These are phyloP conservation scores for Probosciger aterrimus DNA, from an alignment of 2,113 vertebrate species.

Conservation along the genomic window DNA sequence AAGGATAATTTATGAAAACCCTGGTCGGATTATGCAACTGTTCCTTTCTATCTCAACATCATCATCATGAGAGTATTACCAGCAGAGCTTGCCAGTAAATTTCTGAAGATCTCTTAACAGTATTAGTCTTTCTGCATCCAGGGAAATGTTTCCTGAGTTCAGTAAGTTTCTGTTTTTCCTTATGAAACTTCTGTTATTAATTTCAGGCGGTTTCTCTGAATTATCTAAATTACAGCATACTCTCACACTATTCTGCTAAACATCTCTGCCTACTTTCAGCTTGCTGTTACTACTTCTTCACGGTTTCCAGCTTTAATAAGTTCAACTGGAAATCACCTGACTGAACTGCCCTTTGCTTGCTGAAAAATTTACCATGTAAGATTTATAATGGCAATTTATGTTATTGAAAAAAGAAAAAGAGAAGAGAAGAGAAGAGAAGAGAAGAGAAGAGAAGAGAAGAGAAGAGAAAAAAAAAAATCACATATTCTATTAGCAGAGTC, in stretches of 20 bases:
- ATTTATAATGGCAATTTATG: not conserved
- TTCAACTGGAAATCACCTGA: not conserved
- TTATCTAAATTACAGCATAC: not conserved
- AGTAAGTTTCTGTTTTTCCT: not conserved
- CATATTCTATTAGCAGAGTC: not conserved
- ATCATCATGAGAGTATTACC: not conserved
- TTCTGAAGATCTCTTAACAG: not conserved
- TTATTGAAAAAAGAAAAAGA: not conserved
- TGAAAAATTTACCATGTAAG: not conserved
- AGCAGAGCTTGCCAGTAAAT: not conserved
- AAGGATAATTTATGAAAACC: constrained; percentile 33
- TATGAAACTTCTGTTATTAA: not conserved
- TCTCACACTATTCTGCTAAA: not conserved
- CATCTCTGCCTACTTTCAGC: not conserved
- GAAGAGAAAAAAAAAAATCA: not conserved
- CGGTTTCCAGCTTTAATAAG: not conserved
- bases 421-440: no score
- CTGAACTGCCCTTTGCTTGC: not conserved
- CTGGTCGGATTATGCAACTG: not conserved
- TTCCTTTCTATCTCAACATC: constrained; percentile 12
- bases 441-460: no score
- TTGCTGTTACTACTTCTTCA: not conserved
- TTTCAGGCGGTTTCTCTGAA: not conserved
- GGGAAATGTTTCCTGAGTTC: not conserved
- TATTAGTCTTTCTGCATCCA: not conserved